Percentiles rank a stretch among this genome's conserved stretches.
phyloP scores from a whole-genome alignment of 1,140 invertebrate species.

The Lasaia peninsularis region DNA sequence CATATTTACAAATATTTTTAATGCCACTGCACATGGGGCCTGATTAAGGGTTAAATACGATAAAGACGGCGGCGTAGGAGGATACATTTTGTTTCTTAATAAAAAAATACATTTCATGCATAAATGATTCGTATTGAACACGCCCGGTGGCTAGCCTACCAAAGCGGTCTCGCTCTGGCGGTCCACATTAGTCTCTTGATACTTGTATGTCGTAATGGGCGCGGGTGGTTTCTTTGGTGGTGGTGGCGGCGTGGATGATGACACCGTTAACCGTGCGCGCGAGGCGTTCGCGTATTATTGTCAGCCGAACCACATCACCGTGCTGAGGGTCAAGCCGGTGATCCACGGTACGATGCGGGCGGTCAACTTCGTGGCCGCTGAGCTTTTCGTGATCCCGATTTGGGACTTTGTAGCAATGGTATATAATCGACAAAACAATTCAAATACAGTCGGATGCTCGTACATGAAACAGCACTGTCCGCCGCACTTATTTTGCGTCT shows the following conservation, averaged over 20 bases:
- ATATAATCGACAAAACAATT: constrained; percentile 13
- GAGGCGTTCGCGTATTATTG: neutral
- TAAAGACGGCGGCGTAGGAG: neutral
- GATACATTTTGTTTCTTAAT: neutral
- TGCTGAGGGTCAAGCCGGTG: neutral
- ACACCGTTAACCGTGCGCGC: neutral
- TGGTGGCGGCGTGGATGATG: neutral
- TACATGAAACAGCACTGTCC: constrained; percentile 12
- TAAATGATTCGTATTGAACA: neutral
- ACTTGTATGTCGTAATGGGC: neutral
- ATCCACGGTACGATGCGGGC: constrained; percentile 6
- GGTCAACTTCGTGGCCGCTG: neutral
- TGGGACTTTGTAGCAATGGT: neutral
- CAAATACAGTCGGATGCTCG: constrained; percentile 10
- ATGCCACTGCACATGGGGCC: too few relatives aligned
- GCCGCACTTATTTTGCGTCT: neutral
- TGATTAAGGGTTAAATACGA: too few relatives aligned
- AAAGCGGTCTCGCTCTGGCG: neutral
- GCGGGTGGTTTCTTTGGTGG: constrained; percentile 2
- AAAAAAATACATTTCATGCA: neutral
- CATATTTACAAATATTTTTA: too few relatives aligned
- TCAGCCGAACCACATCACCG: neutral
- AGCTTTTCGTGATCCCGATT: neutral
- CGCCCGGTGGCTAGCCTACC: neutral
- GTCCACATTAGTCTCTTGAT: neutral